Conservation (phyloP, 2,113 vertebrate species). For the Struthio camelus region DNA sequence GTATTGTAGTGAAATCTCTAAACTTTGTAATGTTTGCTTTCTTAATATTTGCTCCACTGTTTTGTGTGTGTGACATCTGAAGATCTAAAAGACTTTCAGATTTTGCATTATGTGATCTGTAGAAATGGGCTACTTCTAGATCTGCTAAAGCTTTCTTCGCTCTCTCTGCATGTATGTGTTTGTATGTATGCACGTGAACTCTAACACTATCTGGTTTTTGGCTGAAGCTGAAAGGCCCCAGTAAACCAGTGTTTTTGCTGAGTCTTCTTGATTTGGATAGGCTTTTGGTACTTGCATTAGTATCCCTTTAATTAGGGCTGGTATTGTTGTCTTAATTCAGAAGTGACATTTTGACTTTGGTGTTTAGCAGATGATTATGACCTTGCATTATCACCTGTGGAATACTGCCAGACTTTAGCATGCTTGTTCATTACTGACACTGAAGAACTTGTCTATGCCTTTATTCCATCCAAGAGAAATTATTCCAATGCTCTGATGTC, state of each 20-base stretch:
- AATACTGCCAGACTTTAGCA: neutral
- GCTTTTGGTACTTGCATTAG: neutral
- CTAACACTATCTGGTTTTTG: neutral
- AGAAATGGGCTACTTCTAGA: neutral
- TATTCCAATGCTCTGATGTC: neutral
- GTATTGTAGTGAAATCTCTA: accelerated
- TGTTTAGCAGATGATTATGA: neutral
- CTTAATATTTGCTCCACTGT: neutral
- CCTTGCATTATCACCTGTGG: neutral
- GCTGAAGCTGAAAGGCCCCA: neutral
- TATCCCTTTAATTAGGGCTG: neutral
- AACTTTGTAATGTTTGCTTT: neutral
- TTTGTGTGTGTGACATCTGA: neutral
- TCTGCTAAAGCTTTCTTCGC: neutral
- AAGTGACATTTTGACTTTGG: neutral
- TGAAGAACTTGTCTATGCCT: neutral
- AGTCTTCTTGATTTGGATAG: neutral
- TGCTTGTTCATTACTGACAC: neutral
- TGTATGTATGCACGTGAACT: neutral
- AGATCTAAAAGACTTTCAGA: neutral
- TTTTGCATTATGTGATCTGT: neutral
- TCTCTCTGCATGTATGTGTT: accelerated
- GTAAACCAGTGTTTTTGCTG: neutral
- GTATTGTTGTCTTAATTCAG: neutral
- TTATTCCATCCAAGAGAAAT: neutral